Conservation (phyloP, 2,888 invertebrate species). For the Galerucella calmariensis region DNA sequence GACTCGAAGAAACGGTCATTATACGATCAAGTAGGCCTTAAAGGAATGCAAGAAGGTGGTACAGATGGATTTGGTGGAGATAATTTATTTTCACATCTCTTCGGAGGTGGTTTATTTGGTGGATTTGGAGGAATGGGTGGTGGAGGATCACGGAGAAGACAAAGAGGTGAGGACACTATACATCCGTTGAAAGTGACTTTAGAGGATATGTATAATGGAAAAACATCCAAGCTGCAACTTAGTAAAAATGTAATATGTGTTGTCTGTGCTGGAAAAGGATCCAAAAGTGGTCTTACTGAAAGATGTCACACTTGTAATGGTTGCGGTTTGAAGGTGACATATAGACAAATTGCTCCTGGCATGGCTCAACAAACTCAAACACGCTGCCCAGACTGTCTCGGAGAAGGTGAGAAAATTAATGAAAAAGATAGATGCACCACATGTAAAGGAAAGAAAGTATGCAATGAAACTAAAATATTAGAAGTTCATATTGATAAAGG, state of each 20-base stretch:
- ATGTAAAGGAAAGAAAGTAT: slow-evolving; percentile 87
- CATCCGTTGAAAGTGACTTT: slow-evolving; percentile 86
- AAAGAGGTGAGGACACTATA: slow-evolving; percentile 85
- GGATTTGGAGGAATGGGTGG: slow-evolving; percentile 66
- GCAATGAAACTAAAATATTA: slow-evolving; percentile 83
- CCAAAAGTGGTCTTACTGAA: slow-evolving; percentile 73
- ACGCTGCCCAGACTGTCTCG: slow-evolving; percentile 73
- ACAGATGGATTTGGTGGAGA: slow-evolving; percentile 67
- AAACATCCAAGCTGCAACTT: slow-evolving; percentile 83
- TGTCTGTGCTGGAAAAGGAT: slow-evolving; percentile 81
- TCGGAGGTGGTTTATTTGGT: slow-evolving; percentile 77
- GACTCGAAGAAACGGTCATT: slow-evolving; percentile 86
- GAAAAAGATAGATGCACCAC: slow-evolving; percentile 85
- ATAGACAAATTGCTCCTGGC: slow-evolving; percentile 76
- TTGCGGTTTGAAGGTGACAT: slow-evolving; percentile 78
- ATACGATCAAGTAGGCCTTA: slow-evolving; percentile 89
- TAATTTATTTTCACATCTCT: slow-evolving; percentile 76
- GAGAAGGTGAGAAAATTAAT: slow-evolving; percentile 78
- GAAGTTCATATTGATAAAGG: slow-evolving; percentile 90
- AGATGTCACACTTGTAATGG: slow-evolving; percentile 82
- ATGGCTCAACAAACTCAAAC: slow-evolving; percentile 74
- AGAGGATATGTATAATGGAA: slow-evolving; percentile 92
- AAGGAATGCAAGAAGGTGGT: slow-evolving; percentile 86
- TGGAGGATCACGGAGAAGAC: slow-evolving; percentile 67
- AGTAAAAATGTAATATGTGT: slow-evolving; percentile 85